These are phyloP conservation scores for Typhlichthys subterraneus DNA, from an alignment of 2,797 vertebrate genomes.

Conservation along the genomic window DNA sequence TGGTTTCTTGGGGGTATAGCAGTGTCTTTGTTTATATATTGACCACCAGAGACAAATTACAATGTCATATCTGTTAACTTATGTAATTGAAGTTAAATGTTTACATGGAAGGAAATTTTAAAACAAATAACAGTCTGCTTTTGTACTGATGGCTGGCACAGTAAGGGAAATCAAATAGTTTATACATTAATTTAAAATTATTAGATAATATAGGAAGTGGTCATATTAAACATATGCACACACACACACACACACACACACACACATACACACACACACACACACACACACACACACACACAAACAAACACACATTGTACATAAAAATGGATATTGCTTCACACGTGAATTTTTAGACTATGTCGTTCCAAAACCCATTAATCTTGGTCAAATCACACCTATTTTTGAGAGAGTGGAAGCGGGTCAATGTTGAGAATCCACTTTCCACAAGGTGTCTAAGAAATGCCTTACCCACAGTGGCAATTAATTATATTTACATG, in stretches of 20 bases:
- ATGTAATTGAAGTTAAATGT: too few relatives aligned
- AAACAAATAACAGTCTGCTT: too few relatives aligned
- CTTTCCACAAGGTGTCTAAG: conserved; percentile 58
- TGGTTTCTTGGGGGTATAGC: too few relatives aligned
- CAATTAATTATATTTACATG: conserved; percentile 77
- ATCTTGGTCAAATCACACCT: conserved; percentile 82
- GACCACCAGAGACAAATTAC: too few relatives aligned
- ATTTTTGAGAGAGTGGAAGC: conserved; percentile 81
- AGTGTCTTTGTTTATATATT: too few relatives aligned
- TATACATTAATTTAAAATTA: not conserved
- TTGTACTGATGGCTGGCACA: too few relatives aligned
- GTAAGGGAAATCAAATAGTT: not conserved
- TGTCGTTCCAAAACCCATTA: conserved; percentile 68
- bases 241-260: not conserved
- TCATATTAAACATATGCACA: not conserved
- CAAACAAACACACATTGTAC: too few relatives aligned
- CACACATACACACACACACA: not conserved
- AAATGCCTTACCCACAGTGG: conserved; percentile 63
- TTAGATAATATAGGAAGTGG: too few relatives aligned
- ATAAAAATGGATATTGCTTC: conserved; percentile 29
- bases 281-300: not conserved
- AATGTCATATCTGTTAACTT: too few relatives aligned
- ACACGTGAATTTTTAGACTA: conserved; percentile 57
- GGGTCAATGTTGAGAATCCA: conserved; percentile 76
- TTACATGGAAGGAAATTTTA: too few relatives aligned